Base-by-base conservation (phyloP, 2,888 invertebrate genomes). In the Panorpa germanica region DNA sequence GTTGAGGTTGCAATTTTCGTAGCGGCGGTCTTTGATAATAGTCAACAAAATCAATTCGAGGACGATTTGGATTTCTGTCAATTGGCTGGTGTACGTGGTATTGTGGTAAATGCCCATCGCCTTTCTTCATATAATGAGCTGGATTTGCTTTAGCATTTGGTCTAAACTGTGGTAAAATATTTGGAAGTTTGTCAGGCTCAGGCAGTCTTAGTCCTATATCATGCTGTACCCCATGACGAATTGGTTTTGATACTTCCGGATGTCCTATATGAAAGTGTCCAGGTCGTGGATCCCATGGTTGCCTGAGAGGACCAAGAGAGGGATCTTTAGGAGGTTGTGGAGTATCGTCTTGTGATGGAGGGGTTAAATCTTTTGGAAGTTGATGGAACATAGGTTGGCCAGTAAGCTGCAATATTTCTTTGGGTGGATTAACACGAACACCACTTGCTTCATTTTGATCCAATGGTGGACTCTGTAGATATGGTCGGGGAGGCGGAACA, bases 121-220 rank as follows among this genome's bases (percentile, higher is more conserved):
- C 25, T 12, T 40, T 35, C 8, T 36, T 38, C 11, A 35, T 45
- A 10, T 50, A 45, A 36, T 55, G 54, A 1, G 61, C 63, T 34
- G 53, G 55, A 1, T 60, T 59, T 3, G 61, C 49, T 40, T 68
- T 65, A 3, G 67, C 65, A 40, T 71, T 73, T 0, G 75, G 75
- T 18, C 74, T 56, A 40, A 75, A 75, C 41, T 75, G 74, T 1
- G 75, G 75, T 14, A 75, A 45, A 41, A 75, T 74, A 41, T 75
- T 75, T 2, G 74, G 74, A 24, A 70, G 43, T 32, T 52, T 44
- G 2, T 41, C 42, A 31, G 46, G 47, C 3, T 44, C 41, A 34
- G 41, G 44, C 3, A 44, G 45, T 4, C 46, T 41, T 16, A 39
- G 39, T 55, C 54, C 36, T 47, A 53, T 4, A 50, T 42, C 38